Base-by-base conservation (phyloP, 2,113 vertebrate genomes). In the Myodes glareolus region DNA sequence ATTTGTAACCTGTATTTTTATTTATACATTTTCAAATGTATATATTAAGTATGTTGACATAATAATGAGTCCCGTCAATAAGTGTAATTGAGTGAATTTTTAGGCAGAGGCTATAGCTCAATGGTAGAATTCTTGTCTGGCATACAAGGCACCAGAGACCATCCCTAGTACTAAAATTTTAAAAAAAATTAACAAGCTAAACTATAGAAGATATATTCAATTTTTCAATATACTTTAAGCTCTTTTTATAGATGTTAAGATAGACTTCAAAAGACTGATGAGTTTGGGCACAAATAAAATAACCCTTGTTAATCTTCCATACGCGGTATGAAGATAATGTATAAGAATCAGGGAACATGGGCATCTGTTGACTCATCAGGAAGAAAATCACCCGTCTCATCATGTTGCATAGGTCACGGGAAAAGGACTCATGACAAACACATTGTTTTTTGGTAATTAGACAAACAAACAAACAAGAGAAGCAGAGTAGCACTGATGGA, bases 21-120 rank as follows among this genome's bases (percentile, higher is more conserved):
- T n/a, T 94, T 67, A 61, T 17, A 58, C 0, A 75, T 23, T 52
- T 94, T 92, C 23, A 88, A n/a, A 92, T 55, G 78, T 94, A 91
- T 63, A 76, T 55, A 81, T 68, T 89, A 91, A 73, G 29, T n/a
- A 61, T 39, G 9, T 50, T 65, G 2, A 6, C 36, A 55, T 87
- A 90, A 81, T 16, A 65, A 36, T 50, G 52, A 84, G 1, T 36
- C 3, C 10, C 72, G 80, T 50, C 29, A 61, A 68, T 87, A 88
- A 93, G 50, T 63, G 6, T 72, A 36, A 88, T 72, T 36, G 61
- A 76, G 50, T 58, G 14, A 81, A 75, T 76, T 96, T 95, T 3
- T 3, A 52, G 45, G 21, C 31, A 36, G 5, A 68, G 21, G 45
- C 23, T 52, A 27, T 25, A 55, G 12, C 9, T 88, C 68, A 72